These are phyloP conservation scores for Gopherus evgoodei DNA, from an alignment of 2,113 vertebrate species.

Conservation along the genomic window DNA sequence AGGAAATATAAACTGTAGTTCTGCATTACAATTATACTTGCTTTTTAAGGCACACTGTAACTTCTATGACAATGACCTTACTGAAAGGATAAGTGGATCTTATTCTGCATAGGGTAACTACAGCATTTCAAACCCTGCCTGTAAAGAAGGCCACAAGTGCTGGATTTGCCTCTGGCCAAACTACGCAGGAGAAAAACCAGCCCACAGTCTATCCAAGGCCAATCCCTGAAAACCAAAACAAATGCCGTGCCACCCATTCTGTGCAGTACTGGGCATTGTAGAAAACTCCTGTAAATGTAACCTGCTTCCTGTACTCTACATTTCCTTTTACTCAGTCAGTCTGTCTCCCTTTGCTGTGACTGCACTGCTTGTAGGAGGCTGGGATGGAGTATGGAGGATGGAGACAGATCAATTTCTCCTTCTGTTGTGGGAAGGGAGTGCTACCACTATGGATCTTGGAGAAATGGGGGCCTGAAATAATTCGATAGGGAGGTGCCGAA, in stretches of 20 bases:
- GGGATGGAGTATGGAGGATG: not conserved
- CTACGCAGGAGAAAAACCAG: not conserved
- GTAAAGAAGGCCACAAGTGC: accelerated
- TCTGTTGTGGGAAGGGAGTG: accelerated
- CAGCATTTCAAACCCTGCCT: not conserved
- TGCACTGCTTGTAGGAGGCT: not conserved
- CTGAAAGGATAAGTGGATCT: not conserved
- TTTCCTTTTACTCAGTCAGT: not conserved
- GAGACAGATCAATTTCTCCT: not conserved
- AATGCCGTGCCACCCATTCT: not conserved
- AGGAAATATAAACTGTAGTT: not conserved
- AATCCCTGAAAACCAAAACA: not conserved
- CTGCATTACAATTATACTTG: not conserved
- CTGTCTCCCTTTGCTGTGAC: not conserved
- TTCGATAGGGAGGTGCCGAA: no score
- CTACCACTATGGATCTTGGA: not conserved
- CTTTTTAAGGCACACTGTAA: not conserved
- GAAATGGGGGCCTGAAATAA: not conserved
- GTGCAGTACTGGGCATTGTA: not conserved
- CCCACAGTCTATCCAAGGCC: not conserved
- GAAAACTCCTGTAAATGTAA: not conserved
- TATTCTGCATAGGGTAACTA: accelerated
- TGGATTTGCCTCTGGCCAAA: accelerated
- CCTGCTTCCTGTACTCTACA: not conserved
- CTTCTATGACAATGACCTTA: not conserved